Percentiles rank a stretch among this genome's conserved stretches.
phyloP scores from a whole-genome alignment of 2,113 vertebrate species.

The Elephas maximus region DNA sequence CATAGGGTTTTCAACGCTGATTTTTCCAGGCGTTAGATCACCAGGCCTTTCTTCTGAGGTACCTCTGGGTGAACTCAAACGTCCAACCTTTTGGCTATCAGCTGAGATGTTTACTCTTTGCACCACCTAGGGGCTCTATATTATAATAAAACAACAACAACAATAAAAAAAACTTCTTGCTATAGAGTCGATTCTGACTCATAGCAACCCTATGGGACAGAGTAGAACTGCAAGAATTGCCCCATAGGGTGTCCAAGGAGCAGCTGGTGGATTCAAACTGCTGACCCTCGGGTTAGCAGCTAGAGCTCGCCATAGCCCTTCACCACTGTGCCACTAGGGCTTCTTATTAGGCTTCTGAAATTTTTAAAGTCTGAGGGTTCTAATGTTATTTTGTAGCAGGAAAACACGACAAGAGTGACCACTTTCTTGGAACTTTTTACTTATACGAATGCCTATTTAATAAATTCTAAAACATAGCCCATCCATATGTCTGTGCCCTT shows the following conservation, averaged over 20 bases:
- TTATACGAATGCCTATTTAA: not conserved
- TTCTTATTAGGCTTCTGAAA: slow-evolving; percentile 60
- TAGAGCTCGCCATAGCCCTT: no score
- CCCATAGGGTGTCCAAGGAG: no score
- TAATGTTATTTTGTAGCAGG: not conserved
- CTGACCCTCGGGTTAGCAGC: no score
- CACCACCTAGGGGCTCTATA: not conserved
- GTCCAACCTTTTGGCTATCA: not conserved
- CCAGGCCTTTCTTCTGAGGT: not conserved
- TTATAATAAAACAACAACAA: not conserved
- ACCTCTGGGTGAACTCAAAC: not conserved
- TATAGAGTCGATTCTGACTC: no score
- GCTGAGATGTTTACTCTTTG: not conserved
- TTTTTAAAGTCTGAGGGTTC: slow-evolving; percentile 69
- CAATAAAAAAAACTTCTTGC: no score
- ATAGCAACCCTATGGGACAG: no score
- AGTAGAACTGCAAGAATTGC: no score
- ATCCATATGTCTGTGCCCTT: not conserved
- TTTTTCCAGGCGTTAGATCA: not conserved
- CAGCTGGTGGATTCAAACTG: no score
- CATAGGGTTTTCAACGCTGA: not conserved
- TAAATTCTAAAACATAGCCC: not conserved
- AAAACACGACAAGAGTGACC: not conserved
- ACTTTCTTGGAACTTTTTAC: not conserved
- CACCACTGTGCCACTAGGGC: no score